Conservation (phyloP, 2,797 vertebrate species). For the Anguilla megastoma region DNA sequence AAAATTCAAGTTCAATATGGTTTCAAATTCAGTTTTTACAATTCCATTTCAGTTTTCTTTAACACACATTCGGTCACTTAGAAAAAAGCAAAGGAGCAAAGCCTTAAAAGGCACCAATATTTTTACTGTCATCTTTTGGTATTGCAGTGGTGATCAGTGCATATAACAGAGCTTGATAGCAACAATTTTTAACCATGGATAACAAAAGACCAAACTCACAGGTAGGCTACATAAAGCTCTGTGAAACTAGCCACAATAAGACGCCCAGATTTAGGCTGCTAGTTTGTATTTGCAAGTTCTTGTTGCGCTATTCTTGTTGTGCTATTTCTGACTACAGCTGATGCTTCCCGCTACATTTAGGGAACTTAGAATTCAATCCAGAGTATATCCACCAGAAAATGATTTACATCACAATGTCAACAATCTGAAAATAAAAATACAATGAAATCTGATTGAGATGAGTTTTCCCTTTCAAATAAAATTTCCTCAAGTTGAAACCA, state of each 20-base stretch:
- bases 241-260: not conserved
- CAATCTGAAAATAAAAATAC: not conserved
- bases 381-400: not conserved
- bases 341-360: not conserved
- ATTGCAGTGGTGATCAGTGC: no score
- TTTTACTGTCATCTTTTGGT: no score
- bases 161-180: no score
- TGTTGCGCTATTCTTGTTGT: not conserved
- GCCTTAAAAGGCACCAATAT: no score
- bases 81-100: no score
- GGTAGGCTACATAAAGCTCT: not conserved
- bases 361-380: not conserved
- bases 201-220: no score
- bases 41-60: not conserved
- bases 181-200: no score
- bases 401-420: not conserved
- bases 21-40: not conserved
- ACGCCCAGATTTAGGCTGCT: not conserved
- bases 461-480: not conserved
- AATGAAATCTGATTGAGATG: not conserved
- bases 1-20: not conserved
- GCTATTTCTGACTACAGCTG: not conserved
- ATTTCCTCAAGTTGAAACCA: not conserved
- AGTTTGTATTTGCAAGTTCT: not conserved
- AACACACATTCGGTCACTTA: not conserved